Percentiles rank a stretch among this genome's conserved stretches.
Evolutionary conservation across 2,888 invertebrate species (phyloP).

Genomic region (Mellilla xanthometata): DNA sequence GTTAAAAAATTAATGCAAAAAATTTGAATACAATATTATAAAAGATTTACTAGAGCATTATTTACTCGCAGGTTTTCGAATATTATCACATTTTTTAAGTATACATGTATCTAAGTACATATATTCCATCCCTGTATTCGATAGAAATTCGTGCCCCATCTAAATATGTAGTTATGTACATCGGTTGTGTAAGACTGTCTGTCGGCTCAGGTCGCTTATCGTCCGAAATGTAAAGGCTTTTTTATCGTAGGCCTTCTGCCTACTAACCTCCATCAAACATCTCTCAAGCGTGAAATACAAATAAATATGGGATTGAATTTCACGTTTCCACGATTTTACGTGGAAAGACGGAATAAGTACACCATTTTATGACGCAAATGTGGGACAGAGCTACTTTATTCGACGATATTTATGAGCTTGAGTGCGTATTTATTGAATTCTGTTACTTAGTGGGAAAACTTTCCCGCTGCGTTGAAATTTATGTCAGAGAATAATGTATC

Average conservation of each 20-base stretch:
- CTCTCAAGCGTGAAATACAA: constrained; percentile 34
- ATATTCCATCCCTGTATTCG: too few species aligned
- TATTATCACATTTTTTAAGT: too few species aligned
- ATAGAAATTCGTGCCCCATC: too few species aligned
- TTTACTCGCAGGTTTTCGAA: too few species aligned
- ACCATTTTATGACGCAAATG: constrained; percentile 21
- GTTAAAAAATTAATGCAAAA: too few species aligned
- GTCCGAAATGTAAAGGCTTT: constrained; percentile 21
- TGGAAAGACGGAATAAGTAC: constrained; percentile 21
- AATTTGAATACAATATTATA: too few species aligned
- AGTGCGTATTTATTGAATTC: constrained; percentile 5
- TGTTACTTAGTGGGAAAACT: background rate
- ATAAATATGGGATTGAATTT: constrained; percentile 43
- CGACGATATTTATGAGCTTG: constrained; percentile 10
- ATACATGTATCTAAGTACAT: too few species aligned
- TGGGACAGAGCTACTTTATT: constrained; percentile 18
- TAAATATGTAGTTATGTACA: too few species aligned
- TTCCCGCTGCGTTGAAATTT: too few species aligned
- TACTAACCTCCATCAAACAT: constrained; percentile 33
- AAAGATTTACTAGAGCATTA: too few species aligned
- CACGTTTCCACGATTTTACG: constrained; percentile 35
- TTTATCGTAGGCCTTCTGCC: constrained; percentile 23
- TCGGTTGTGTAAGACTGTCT: background rate
- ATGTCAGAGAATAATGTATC: too few species aligned
- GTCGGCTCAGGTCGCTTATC: constrained; percentile 16